Base-by-base conservation (phyloP, 2,797 vertebrate genomes). In the Lagodon rhomboides region DNA sequence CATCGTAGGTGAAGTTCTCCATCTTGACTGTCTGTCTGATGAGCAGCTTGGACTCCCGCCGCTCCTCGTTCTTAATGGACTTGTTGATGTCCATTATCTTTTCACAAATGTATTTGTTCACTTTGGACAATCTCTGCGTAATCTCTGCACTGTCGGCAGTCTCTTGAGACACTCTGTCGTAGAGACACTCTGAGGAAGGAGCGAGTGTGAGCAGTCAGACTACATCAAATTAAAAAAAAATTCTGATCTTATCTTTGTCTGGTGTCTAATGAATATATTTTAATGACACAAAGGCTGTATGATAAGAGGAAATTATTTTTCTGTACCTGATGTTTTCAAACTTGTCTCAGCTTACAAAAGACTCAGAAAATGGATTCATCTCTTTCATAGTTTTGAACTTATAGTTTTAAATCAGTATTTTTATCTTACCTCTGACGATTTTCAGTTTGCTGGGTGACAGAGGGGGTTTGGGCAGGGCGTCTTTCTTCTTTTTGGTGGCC, bases 1-100 rank as follows among this genome's bases (percentile, higher is more conserved):
- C 95, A 66, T 96, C 95, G 46, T 96, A 96, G 79, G 89, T 92
- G 93, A 95, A 96, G 92, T 95, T 96, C 87, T 96, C 96, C 95
- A 96, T 96, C 93, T 96, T 96, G 85, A 96, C 95, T 47, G 95
- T 96, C 92, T 96, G 96, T 92, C 95, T 93, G 89, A 96, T 95
- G 78, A 96, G 95, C 86, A 96, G 95, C 95, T 99, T 99, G 92
- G 98, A 98, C 94, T 99, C 98, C 92, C 98, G 97, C 82, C 97
- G 95, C 94, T 99, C 98, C 96, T 99, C 98, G 68, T 99, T 99
- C 96, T 99, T 99, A 96, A 98, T 99, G 84, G 98, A 99, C 94
- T 99, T 99, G 97, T 99, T 99, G 96, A 99, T 99, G 95, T 99
- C 98, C 98, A 99, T 99, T 88, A 99, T 99, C 95, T 99, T 99